Evolutionary conservation across 2,797 vertebrate genomes (phyloP).

Genomic region (Sternotherus odoratus): DNA sequence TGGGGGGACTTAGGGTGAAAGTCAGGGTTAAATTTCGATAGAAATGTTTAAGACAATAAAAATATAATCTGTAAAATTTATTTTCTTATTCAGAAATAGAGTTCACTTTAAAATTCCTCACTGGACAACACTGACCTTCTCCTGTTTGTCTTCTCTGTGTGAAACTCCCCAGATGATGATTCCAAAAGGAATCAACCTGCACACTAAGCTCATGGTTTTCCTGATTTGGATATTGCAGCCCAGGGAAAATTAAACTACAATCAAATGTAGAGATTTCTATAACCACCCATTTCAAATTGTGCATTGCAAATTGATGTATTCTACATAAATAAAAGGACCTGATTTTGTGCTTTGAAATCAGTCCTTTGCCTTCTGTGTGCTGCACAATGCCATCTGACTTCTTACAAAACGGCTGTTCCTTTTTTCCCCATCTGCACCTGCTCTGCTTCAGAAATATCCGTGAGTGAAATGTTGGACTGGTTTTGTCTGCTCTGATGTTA

Average conservation of each 20-base stretch:
- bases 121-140: neutral
- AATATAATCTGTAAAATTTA: neutral
- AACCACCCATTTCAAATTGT: conserved; percentile 76
- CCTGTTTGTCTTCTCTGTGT: conserved; percentile 20
- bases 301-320: conserved; percentile 77
- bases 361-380: conserved; percentile 76
- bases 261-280: conserved; percentile 74
- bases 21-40: neutral
- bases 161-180: conserved; percentile 60
- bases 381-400: conserved; percentile 78
- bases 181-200: conserved; percentile 63
- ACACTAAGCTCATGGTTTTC: conserved; percentile 26
- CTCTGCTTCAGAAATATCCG: conserved; percentile 73
- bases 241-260: conserved; percentile 69
- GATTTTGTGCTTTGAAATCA: conserved; percentile 80
- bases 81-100: neutral
- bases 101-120: conserved; percentile 16
- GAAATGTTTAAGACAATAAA: conserved; percentile 1
- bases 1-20: neutral
- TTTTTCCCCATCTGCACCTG: conserved; percentile 76
- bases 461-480: conserved; percentile 66
- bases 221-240: conserved; percentile 63
- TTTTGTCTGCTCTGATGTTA: conserved; percentile 61
- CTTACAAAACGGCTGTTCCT: conserved; percentile 66
- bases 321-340: conserved; percentile 79